A percentile compares a stretch with the other conserved stretches of the same genome.
phyloP scores from a whole-genome alignment of 1,140 invertebrate genomes.

The Zaprionus kolodkinae region DNA sequence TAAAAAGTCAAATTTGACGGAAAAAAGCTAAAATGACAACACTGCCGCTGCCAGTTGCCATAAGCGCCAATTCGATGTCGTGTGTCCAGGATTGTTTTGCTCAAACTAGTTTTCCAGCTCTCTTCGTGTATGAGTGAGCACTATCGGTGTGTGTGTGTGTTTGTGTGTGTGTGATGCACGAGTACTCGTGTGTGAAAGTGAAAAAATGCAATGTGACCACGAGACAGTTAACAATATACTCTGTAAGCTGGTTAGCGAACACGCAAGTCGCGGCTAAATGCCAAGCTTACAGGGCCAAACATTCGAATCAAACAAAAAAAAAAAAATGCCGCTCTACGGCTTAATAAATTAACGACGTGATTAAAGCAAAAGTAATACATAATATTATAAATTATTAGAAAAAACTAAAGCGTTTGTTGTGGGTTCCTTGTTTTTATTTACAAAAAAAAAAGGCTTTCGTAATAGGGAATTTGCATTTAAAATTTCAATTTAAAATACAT shows the following conservation, averaged over 20 bases:
- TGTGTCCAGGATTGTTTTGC: constrained; percentile 40
- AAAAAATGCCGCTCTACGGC: constrained; percentile 6
- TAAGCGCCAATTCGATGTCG: constrained; percentile 20
- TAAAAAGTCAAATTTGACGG: too few relatives aligned
- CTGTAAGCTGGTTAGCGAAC: constrained; percentile 32
- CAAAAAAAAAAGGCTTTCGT: background rate
- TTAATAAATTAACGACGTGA: background rate
- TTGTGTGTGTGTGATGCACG: constrained; percentile 5
- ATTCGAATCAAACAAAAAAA: background rate
- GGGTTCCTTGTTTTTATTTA: background rate
- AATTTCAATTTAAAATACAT: background rate
- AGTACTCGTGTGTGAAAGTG: constrained; percentile 49
- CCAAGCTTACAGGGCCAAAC: constrained; percentile 39
- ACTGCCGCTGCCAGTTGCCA: constrained; percentile 8
- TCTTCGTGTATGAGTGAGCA: constrained; percentile 11
- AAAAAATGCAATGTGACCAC: constrained; percentile 46
- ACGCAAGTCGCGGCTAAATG: constrained; percentile 29
- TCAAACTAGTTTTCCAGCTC: constrained; percentile 48
- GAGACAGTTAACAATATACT: constrained; percentile 29
- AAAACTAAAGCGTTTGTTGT: background rate
- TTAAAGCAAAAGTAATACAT: background rate
- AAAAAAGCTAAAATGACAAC: too few relatives aligned
- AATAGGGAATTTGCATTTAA: background rate
- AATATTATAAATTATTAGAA: background rate
- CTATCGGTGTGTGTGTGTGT: constrained; percentile 7